Evolutionary conservation across 1,140 invertebrate species (phyloP), one percentile per base, ranked within the genome.

Genomic region (Trichonephila clavipes): DNA sequence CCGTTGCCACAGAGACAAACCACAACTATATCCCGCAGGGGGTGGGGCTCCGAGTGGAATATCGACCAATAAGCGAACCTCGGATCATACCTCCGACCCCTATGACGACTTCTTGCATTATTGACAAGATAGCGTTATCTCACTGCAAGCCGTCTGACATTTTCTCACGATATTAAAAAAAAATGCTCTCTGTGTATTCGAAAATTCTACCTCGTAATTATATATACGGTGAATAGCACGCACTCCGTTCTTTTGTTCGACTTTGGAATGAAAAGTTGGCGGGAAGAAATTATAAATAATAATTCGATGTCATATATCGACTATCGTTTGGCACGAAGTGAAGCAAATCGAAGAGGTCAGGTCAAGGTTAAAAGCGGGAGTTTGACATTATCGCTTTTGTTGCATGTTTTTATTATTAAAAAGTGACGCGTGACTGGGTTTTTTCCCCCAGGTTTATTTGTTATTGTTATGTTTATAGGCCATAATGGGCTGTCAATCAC

Each of bases 111-210:
- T 92, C 90, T 92, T 92, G 90, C 90, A 92, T 92, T 92, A 86
- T 92, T 92, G 90, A 92, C 90, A 92, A 92, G 90, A 92, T 92
- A 69, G 77, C 81, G 90, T 92, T 92, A 92, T 82, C 90, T 92
- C 90, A 92, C 90, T 87, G n/a, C 44, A n/a, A n/a, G 64, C 90
- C 90, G 83, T 92, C 90, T 86, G 82, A 92, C 82, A 92, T 5
- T 86, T 92, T 86, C 82, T 86, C 90, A 86, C 90, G 82, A 82
- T n/a, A 85, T 10, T 21, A n/a, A 59, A 59, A 16, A 19, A 77
- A 34, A 83, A 83, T 51, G 8, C 6, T 21, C 59, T 44, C 51
- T 59, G 28, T 51, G 51, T 51, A 51, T 24, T 58, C 59, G 8
- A 51, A 62, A 51, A 18, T 58, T 81, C 88, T 81, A 40, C 6